Evolutionary conservation across 2,113 vertebrate species (phyloP).

Genomic region (Xiphorhynchus elegans): DNA sequence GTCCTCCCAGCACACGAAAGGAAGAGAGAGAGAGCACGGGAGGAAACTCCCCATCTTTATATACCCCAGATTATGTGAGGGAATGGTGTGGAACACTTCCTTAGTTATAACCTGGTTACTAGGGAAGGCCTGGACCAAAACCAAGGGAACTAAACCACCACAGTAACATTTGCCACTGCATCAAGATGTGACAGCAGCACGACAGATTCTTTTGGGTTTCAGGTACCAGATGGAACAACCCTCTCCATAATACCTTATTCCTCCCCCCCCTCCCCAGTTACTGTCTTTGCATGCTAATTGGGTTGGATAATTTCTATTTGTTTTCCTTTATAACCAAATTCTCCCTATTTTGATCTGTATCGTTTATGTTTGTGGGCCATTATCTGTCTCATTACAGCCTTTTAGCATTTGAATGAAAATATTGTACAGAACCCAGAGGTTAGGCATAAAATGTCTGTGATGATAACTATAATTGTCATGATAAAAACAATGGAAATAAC

Average conservation of each 20-base stretch:
- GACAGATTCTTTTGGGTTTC: not conserved
- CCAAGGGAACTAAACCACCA: too few relatives aligned
- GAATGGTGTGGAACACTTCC: too few relatives aligned
- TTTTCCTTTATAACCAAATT: not conserved
- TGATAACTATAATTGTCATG: not conserved
- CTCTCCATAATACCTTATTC: not conserved
- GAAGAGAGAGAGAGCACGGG: too few relatives aligned
- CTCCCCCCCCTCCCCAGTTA: not conserved
- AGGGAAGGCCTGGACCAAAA: too few relatives aligned
- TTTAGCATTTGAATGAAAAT: not conserved
- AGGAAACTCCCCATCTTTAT: too few relatives aligned
- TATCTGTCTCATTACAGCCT: slow-evolving; percentile 23
- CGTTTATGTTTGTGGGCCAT: not conserved
- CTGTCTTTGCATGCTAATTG: slow-evolving; percentile 4
- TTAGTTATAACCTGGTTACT: too few relatives aligned
- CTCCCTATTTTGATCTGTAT: slow-evolving; percentile 6
- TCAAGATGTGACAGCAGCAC: not conserved
- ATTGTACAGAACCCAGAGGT: not conserved
- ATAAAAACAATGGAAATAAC: not conserved
- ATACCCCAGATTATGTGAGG: too few relatives aligned
- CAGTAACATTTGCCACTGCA: not conserved
- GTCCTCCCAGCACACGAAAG: too few relatives aligned
- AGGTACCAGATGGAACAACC: not conserved
- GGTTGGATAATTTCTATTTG: slow-evolving; percentile 3
- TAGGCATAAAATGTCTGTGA: not conserved